These are phyloP conservation scores for Esperia sulphurella DNA, from an alignment of 2,888 invertebrate genomes.

Conservation along the genomic window DNA sequence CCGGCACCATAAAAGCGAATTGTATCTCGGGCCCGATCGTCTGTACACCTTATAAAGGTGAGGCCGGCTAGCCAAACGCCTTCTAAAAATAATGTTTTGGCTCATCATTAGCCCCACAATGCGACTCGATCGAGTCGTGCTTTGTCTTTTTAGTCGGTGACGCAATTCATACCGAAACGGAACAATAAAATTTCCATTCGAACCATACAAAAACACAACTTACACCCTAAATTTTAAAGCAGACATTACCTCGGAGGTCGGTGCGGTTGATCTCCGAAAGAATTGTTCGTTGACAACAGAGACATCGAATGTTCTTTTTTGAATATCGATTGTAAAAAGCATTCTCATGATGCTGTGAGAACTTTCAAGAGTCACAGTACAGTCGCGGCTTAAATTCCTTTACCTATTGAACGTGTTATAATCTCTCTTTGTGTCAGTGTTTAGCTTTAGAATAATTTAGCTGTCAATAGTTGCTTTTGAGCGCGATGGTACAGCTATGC, in stretches of 20 bases:
- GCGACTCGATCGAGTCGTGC: slow-evolving; percentile 62
- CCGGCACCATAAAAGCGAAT: slow-evolving; percentile 59
- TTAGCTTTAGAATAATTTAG: slow-evolving; percentile 33
- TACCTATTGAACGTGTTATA: slow-evolving; percentile 44
- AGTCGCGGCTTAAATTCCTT: slow-evolving; percentile 63
- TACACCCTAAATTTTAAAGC: slow-evolving; percentile 24
- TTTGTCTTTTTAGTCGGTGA: slow-evolving; percentile 77
- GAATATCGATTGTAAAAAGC: slow-evolving; percentile 77
- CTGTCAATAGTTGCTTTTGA: slow-evolving; percentile 34
- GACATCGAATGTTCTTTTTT: slow-evolving; percentile 76
- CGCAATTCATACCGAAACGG: slow-evolving; percentile 71
- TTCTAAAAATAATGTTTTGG: slow-evolving; percentile 74
- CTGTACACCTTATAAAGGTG: slow-evolving; percentile 52
- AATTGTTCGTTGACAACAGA: slow-evolving; percentile 77
- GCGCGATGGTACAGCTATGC: slow-evolving; percentile 33
- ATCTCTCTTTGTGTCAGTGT: slow-evolving; percentile 51
- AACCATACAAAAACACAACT: slow-evolving; percentile 27
- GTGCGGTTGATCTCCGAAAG: slow-evolving; percentile 60
- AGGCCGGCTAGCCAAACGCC: slow-evolving; percentile 27
- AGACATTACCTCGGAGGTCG: slow-evolving; percentile 19
- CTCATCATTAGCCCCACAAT: slow-evolving; percentile 70
- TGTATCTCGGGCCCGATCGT: slow-evolving; percentile 47
- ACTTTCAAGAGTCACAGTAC: slow-evolving; percentile 52
- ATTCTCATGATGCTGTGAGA: slow-evolving; percentile 75
- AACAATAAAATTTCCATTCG: slow-evolving; percentile 51